Evolutionary conservation across 2,888 invertebrate species (phyloP).

Genomic region (Trisateles emortualis): DNA sequence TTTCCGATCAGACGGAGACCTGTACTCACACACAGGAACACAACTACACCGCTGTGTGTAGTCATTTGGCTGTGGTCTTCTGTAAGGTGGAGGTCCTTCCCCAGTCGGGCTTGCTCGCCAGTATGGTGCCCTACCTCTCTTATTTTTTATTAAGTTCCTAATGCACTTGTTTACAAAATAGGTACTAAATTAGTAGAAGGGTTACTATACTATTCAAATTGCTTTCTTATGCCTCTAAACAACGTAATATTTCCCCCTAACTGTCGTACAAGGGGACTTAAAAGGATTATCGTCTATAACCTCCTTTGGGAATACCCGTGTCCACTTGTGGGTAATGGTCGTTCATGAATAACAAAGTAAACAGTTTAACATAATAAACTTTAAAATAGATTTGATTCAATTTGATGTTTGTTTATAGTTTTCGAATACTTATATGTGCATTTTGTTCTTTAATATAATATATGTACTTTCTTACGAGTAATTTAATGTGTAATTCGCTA

Average conservation of each 20-base stretch:
- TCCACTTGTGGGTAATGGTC: slow-evolving; percentile 2
- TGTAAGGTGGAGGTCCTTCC: too few relatives aligned
- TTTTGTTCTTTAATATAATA: background rate
- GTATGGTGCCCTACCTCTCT: too few relatives aligned
- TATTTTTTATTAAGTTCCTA: too few relatives aligned
- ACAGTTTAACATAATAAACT: slow-evolving; percentile 9
- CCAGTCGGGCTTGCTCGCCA: too few relatives aligned
- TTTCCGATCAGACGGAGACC: too few relatives aligned
- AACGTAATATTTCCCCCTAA: background rate
- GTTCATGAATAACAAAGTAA: slow-evolving; percentile 10
- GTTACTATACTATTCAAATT: background rate
- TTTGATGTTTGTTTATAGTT: slow-evolving; percentile 1
- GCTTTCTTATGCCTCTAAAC: background rate
- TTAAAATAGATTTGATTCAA: slow-evolving; percentile 6
- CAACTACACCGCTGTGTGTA: too few relatives aligned
- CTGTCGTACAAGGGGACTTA: background rate
- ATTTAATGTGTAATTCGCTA: too few relatives aligned
- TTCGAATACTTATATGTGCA: background rate
- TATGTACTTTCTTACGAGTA: too few relatives aligned
- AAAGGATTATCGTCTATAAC: slow-evolving; percentile 1
- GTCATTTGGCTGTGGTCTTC: too few relatives aligned
- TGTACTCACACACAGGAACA: too few relatives aligned
- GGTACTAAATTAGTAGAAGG: too few relatives aligned
- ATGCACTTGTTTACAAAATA: too few relatives aligned
- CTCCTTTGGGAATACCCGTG: slow-evolving; percentile 8